Conservation (phyloP, 2,888 invertebrate genomes). For the Anodontia alba region DNA sequence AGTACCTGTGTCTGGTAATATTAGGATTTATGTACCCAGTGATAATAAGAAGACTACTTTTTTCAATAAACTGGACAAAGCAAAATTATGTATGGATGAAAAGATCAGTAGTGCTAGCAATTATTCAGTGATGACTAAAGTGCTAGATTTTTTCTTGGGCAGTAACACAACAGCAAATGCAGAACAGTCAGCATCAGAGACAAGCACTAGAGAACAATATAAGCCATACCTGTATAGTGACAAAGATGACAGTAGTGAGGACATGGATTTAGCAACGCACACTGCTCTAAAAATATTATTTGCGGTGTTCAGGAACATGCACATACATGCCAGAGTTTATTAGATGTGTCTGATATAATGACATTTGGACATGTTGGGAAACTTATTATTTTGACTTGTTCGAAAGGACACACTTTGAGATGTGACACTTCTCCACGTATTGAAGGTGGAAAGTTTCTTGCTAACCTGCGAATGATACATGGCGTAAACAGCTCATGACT, state of each 20-base stretch:
- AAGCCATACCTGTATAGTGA: background rate
- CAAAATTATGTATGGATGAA: background rate
- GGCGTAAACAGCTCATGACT: background rate
- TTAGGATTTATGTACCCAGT: background rate
- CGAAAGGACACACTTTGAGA: constrained; percentile 1
- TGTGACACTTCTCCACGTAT: constrained; percentile 4
- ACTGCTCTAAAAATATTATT: background rate
- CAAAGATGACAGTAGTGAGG: background rate
- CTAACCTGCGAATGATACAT: constrained; percentile 13
- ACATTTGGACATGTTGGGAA: constrained; percentile 24
- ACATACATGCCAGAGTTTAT: background rate
- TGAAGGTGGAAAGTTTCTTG: constrained; percentile 11
- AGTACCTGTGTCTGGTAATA: background rate
- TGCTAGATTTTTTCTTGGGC: background rate
- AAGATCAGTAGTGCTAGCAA: background rate
- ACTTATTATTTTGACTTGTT: background rate
- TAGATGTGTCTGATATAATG: background rate
- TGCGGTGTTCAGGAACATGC: background rate
- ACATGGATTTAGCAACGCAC: background rate
- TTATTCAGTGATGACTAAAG: background rate
- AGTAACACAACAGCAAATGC: too few species aligned
- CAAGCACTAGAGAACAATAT: background rate
- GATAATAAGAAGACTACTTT: background rate
- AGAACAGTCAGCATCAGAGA: background rate
- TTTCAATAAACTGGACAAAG: constrained; percentile 1